Evolutionary conservation across 2,797 vertebrate species (phyloP).

Genomic region (Poliocrania exsul): DNA sequence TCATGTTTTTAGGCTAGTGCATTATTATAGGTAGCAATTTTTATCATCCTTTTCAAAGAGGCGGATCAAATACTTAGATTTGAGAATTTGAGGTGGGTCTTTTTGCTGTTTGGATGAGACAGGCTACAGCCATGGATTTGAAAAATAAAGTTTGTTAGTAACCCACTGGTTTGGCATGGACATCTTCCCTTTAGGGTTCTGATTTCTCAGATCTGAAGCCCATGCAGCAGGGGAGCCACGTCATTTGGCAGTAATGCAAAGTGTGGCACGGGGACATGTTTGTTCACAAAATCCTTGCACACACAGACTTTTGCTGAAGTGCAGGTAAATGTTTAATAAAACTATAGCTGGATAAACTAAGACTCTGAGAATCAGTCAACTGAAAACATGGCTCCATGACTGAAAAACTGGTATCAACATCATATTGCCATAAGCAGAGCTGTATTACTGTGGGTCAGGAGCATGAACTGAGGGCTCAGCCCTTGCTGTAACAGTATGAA

Average conservation of each 20-base stretch:
- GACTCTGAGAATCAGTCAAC: not conserved
- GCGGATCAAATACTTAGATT: not conserved
- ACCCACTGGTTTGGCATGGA: not conserved
- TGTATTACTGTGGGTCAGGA: not conserved
- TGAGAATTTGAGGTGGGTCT: not conserved
- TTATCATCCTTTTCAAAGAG: not conserved
- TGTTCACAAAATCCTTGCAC: not conserved
- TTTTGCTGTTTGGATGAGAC: not conserved
- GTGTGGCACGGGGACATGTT: not conserved
- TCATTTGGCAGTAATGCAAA: not conserved
- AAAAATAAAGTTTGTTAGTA: not conserved
- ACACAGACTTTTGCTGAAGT: not conserved
- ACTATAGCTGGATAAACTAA: not conserved
- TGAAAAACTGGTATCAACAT: not conserved
- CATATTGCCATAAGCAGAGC: rapidly evolving
- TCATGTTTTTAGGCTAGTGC: not conserved
- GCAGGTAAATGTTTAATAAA: not conserved
- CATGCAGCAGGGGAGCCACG: not conserved
- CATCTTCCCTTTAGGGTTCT: not conserved
- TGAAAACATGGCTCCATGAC: not conserved
- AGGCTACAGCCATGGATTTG: not conserved
- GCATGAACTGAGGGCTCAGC: not conserved
- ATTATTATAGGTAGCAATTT: not conserved
- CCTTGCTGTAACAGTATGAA: not conserved
- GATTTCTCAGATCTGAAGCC: not conserved